A percentile compares a stretch with the other conserved stretches of the same genome.
Conservation (phyloP, 1,140 invertebrate genomes). For the Caenorhabditis elegans region WBcel235 BX284605.5:9191501-9192000, state of each 20-base stretch:
- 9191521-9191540: not conserved
- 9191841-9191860: conserved; percentile 1
- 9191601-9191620: not conserved
- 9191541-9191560: not conserved
- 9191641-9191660: conserved; percentile 1
- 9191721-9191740: conserved; percentile 29
- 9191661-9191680: conserved; percentile 6
- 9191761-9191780: conserved; percentile 14
- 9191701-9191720: conserved; percentile 18
- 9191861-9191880: not conserved
- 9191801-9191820: not conserved
- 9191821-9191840: not conserved
- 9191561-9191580: conserved; percentile 1
- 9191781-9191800: not conserved
- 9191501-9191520: conserved; percentile 15
- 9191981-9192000: no score
- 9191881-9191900: conserved; percentile 14
- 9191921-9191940: no score
- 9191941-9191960: no score
- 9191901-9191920: no score
- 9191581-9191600: not conserved
- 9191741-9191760: not conserved
- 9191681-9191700: conserved; percentile 18
- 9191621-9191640: conserved; percentile 14
- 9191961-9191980: no score